Evolutionary conservation across 2,888 invertebrate species (phyloP), one percentile per base, ranked within the genome.

Genomic region (Meteorus cinctellus): DNA sequence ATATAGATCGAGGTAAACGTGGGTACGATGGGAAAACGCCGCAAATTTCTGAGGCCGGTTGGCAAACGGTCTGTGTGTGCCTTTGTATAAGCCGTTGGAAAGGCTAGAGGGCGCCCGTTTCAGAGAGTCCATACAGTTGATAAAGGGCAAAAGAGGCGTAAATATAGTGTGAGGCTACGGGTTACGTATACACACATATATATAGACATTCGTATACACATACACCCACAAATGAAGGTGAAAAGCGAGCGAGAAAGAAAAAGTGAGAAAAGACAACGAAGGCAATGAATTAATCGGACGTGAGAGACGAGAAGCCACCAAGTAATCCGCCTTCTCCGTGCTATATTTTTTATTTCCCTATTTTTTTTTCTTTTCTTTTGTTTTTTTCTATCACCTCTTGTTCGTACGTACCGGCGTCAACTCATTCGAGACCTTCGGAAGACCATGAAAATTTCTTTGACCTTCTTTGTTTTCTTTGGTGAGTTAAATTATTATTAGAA

Each of bases 221-320:
- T 70, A 19, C 41, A 62, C 12, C 62, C 45, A 63, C 14, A 66
- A 24, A 48, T 63, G 14, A 67, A 14, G 59, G 75, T 59, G 41
- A 72, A 72, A 67, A 59, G 66, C 29, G 59, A 70, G 59, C 60
- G 45, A 36, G 62, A 12, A 55, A 67, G 48, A n/a, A 48, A 63
- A 71, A 70, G 62, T 63, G 66, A 70, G 48, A 36, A 74, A 74
- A 76, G 80, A 76, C 78, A 78, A 79, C 77, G 74, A 77, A 75
- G 78, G 82, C 79, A 78, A 79, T 80, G 81, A 81, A 82, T 83
- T 84, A 81, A 76, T 74, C 68, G 75, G 79, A 83, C 80, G 79
- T 81, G 79, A 82, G 79, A 77, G 69, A 76, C 69, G 78, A 74
- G 78, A 80, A 78, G 76, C 55, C 55, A 55, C 75, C 71, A 81